Evolutionary conservation across 1,140 invertebrate species (phyloP).

Genomic region (Lordiphosa mommai): DNA sequence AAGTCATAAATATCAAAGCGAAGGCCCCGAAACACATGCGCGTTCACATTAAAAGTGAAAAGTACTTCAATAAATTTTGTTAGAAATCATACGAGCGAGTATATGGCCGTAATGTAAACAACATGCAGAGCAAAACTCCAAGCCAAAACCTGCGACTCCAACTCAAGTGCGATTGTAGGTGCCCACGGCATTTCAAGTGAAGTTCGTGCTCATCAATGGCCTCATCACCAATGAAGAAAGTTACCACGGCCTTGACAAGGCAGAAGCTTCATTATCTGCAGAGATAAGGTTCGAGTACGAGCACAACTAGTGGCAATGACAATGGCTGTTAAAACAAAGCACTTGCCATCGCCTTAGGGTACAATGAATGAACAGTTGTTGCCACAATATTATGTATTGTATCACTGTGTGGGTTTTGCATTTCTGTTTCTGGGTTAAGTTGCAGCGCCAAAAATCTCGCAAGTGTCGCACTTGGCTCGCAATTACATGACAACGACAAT

Average conservation of each 20-base stretch:
- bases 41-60: conserved; percentile 72
- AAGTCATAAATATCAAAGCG: conserved; percentile 70
- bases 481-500: conserved; percentile 40
- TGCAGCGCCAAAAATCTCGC: conserved; percentile 19
- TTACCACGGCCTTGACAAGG: conserved; percentile 64
- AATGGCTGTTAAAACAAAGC: conserved; percentile 48
- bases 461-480: conserved; percentile 38
- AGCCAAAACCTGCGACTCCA: conserved; percentile 1
- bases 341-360: conserved; percentile 23
- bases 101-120: conserved; percentile 69
- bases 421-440: conserved; percentile 64
- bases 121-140: neutral
- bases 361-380: conserved; percentile 17
- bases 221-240: conserved; percentile 67
- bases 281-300: conserved; percentile 24
- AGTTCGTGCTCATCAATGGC: conserved; percentile 50
- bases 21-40: conserved; percentile 32
- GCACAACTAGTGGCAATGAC: conserved; percentile 29
- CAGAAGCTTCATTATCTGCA: conserved; percentile 43
- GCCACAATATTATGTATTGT: conserved; percentile 18
- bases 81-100: conserved; percentile 54
- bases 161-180: conserved; percentile 26
- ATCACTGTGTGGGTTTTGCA: conserved; percentile 32
- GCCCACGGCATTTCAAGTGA: conserved; percentile 49
- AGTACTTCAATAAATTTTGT: conserved; percentile 75